Percentiles rank a stretch among this genome's conserved stretches.
phyloP scores from a whole-genome alignment of 2,797 vertebrate genomes.

The Siniperca obscura region DNA sequence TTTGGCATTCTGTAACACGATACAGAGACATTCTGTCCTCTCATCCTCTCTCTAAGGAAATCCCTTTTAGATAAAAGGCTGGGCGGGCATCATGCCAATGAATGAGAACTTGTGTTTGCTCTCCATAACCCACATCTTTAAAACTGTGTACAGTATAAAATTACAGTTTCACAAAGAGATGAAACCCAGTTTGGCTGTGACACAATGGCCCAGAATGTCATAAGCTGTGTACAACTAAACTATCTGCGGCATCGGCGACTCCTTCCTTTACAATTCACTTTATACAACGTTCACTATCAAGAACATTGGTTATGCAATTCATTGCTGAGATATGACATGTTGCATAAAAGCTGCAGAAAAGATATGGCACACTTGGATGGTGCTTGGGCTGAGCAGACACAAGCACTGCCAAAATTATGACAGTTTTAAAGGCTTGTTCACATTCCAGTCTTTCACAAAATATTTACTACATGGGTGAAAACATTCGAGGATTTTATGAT shows the following conservation, averaged over 20 bases:
- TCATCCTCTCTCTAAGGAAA: conserved; percentile 81
- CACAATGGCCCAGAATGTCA: conserved; percentile 68
- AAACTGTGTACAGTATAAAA: conserved; percentile 76
- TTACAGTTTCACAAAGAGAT: conserved; percentile 75
- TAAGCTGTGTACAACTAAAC: conserved; percentile 47
- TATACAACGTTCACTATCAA: conserved; percentile 44
- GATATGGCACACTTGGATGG: conserved; percentile 28
- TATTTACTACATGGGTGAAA: conserved; percentile 19
- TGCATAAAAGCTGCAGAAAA: conserved; percentile 21
- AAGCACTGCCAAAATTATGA: conserved; percentile 35
- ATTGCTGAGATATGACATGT: conserved; percentile 44
- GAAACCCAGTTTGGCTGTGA: conserved; percentile 50
- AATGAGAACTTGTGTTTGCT: conserved; percentile 76
- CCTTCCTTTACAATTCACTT: conserved; percentile 46
- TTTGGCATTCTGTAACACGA: conserved; percentile 81
- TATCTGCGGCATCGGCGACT: conserved; percentile 34
- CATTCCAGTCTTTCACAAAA: conserved; percentile 33
- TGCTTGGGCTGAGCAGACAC: conserved; percentile 7
- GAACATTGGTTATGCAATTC: conserved; percentile 63
- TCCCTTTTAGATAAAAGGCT: conserved; percentile 77
- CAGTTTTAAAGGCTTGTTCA: conserved; percentile 47
- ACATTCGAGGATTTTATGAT: conserved; percentile 17
- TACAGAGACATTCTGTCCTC: conserved; percentile 80
- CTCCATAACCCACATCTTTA: conserved; percentile 56
- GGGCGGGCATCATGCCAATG: conserved; percentile 71